These are phyloP conservation scores for Alcis repandata DNA, from an alignment of 2,888 invertebrate genomes.

Conservation along the genomic window DNA sequence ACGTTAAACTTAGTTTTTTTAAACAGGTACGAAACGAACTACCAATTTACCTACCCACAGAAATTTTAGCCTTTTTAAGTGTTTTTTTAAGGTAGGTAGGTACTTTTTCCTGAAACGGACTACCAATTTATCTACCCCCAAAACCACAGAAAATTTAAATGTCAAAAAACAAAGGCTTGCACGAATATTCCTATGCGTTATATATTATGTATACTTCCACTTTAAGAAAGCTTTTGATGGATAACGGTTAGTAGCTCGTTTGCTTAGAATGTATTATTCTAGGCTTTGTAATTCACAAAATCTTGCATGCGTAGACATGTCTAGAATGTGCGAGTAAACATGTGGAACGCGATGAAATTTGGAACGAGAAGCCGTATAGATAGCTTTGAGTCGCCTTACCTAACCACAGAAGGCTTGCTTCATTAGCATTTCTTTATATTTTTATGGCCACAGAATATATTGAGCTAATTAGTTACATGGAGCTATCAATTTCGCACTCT, in stretches of 20 bases:
- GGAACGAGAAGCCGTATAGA: slow-evolving; percentile 45
- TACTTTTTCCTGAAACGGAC: no score
- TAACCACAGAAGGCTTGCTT: slow-evolving; percentile 42
- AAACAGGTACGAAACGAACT: no score
- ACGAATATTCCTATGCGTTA: no score
- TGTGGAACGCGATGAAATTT: slow-evolving; percentile 43
- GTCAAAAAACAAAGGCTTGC: no score
- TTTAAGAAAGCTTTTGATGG: slow-evolving; percentile 24
- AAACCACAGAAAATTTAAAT: no score
- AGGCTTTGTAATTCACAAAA: slow-evolving; percentile 25
- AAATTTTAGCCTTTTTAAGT: no score
- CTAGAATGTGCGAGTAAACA: slow-evolving; percentile 33
- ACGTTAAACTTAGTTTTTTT: no score
- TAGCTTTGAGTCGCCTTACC: slow-evolving; percentile 38
- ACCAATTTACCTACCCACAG: no score
- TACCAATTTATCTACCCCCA: no score
- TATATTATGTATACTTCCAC: not conserved
- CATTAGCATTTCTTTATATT: slow-evolving; percentile 39
- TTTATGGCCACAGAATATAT: slow-evolving; percentile 35
- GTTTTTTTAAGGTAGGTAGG: no score
- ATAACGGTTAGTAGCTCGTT: slow-evolving; percentile 27
- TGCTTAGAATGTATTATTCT: slow-evolving; percentile 26
- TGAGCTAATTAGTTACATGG: slow-evolving; percentile 31
- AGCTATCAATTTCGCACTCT: slow-evolving; percentile 30
- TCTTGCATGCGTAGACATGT: slow-evolving; percentile 27